phyloP scores from a whole-genome alignment of 2,797 vertebrate species.

The Phyllotis vaccarum region DNA sequence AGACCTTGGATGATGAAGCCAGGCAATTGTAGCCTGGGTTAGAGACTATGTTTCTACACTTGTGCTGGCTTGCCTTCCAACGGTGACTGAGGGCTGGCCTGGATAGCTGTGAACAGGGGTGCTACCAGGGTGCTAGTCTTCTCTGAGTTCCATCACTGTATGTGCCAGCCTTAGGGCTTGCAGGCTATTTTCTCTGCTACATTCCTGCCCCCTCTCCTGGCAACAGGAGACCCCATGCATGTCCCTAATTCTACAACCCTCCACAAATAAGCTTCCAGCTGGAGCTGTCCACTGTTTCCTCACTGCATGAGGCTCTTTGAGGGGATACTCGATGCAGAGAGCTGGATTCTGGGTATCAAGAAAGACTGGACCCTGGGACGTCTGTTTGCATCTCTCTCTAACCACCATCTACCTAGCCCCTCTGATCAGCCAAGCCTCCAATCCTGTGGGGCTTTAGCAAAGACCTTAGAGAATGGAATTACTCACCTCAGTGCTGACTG shows the following conservation, averaged over 20 bases:
- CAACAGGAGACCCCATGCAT: neutral
- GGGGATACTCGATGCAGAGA: neutral
- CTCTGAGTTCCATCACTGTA: neutral
- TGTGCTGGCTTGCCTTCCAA: neutral
- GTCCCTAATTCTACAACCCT: neutral
- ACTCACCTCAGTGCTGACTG: slow-evolving; percentile 96
- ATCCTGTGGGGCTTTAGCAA: accelerated
- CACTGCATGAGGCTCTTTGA: neutral
- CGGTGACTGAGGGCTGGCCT: neutral
- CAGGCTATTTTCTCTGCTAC: neutral
- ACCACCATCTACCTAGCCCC: neutral
- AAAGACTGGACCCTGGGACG: neutral
- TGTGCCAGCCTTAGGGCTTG: neutral
- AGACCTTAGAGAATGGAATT: neutral
- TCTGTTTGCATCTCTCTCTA: neutral
- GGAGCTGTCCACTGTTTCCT: neutral
- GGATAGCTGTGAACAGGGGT: neutral
- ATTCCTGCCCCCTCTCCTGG: neutral
- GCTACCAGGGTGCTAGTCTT: neutral
- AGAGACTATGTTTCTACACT: neutral
- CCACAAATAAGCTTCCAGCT: neutral
- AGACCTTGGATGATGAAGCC: neutral
- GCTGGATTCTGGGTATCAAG: neutral
- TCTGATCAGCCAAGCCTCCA: neutral
- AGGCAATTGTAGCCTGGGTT: neutral